phyloP scores from a whole-genome alignment of 2,888 invertebrate genomes.

The Globia sparganii region DNA sequence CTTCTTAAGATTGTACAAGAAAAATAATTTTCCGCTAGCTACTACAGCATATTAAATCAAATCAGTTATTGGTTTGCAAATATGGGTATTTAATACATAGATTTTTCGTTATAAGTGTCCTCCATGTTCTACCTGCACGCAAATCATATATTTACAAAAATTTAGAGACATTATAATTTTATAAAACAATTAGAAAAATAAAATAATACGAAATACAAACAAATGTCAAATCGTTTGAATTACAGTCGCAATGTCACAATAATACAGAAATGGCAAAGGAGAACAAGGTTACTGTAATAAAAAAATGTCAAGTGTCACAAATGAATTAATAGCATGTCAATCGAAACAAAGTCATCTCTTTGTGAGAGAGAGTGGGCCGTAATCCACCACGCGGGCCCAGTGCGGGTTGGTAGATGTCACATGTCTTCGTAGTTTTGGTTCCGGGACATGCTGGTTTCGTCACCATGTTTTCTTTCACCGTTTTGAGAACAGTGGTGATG shows the following conservation, averaged over 20 bases:
- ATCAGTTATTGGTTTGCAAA: background rate
- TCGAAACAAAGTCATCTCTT: background rate
- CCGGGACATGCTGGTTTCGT: background rate
- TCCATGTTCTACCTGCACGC: background rate
- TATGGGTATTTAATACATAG: background rate
- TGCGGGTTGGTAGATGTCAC: background rate
- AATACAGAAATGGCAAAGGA: background rate
- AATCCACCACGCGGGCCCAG: background rate
- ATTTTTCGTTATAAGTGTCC: background rate
- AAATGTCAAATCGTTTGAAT: background rate
- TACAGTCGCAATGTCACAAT: background rate
- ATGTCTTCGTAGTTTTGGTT: background rate
- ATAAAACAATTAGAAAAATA: background rate
- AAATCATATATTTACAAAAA: background rate
- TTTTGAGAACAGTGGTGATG: background rate
- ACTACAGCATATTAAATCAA: background rate
- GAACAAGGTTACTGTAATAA: background rate
- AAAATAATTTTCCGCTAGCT: background rate
- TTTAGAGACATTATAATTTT: no score
- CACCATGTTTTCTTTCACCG: background rate
- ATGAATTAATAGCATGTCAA: background rate
- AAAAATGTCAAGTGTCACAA: slow-evolving; percentile 2
- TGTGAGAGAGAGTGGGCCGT: background rate
- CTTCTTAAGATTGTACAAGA: background rate
- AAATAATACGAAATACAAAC: background rate